A percentile compares a stretch with the other conserved stretches of the same genome.
Evolutionary conservation across 1,140 invertebrate genomes (phyloP).

Genomic region (Lepidurus couesii): DNA sequence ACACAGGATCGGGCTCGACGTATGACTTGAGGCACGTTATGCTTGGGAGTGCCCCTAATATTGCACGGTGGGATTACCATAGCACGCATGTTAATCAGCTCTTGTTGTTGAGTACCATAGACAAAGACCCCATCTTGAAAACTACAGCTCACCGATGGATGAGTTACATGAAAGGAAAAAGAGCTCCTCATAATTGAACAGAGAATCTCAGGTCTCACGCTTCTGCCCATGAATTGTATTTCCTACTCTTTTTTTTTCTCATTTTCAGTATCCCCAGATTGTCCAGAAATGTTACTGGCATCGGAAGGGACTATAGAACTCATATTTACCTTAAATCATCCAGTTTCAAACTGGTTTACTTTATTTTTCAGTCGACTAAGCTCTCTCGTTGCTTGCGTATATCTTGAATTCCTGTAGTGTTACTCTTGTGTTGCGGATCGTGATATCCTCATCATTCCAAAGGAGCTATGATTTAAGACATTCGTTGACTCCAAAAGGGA

Average conservation of each 20-base stretch:
- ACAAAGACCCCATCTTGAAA: slow-evolving; percentile 73
- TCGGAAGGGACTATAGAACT: too few species aligned
- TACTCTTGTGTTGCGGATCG: too few species aligned
- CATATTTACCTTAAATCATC: too few species aligned
- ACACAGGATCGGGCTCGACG: slow-evolving; percentile 91
- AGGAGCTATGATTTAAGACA: too few species aligned
- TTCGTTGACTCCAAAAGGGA: too few species aligned
- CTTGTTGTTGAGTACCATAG: slow-evolving; percentile 78
- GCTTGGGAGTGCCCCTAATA: slow-evolving; percentile 77
- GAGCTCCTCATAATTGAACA: slow-evolving; percentile 79
- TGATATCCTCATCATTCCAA: too few species aligned
- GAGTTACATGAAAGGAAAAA: slow-evolving; percentile 90
- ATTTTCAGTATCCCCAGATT: background rate
- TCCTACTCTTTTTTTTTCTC: background rate
- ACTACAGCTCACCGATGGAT: slow-evolving; percentile 88
- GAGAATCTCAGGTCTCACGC: slow-evolving; percentile 19
- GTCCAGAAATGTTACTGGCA: too few species aligned
- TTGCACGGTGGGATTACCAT: slow-evolving; percentile 94
- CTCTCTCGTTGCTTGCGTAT: too few species aligned
- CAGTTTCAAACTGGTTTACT: too few species aligned
- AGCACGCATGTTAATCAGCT: slow-evolving; percentile 96
- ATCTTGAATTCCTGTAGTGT: too few species aligned
- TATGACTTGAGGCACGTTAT: slow-evolving; percentile 94
- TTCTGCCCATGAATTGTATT: background rate
- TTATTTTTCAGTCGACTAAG: too few species aligned